A percentile compares a stretch with the other conserved stretches of the same genome.
Conservation (phyloP, 2,888 invertebrate genomes). For the Diogma glabrata region DNA sequence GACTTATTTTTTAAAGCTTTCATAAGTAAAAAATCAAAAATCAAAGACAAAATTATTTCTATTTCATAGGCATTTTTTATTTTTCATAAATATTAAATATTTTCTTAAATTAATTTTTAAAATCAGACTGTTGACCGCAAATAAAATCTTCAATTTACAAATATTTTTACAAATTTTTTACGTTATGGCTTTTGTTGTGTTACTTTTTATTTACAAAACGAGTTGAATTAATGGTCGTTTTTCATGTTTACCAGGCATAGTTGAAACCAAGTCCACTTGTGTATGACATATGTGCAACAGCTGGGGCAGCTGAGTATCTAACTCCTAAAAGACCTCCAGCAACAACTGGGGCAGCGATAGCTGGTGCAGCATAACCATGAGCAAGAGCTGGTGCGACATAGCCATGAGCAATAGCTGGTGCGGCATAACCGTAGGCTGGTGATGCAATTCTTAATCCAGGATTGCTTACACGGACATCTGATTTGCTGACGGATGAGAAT, state of each 20-base stretch:
- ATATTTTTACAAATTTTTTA: too few species aligned
- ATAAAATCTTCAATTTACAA: too few species aligned
- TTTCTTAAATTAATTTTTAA: too few species aligned
- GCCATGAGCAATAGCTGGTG: conserved; percentile 19
- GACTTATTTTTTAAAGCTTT: too few species aligned
- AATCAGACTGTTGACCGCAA: too few species aligned
- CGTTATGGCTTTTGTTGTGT: too few species aligned
- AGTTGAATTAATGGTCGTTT: too few species aligned
- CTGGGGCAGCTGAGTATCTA: conserved; percentile 48
- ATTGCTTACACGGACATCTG: conserved; percentile 59
- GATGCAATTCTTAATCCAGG: conserved; percentile 34
- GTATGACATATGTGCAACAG: conserved; percentile 50
- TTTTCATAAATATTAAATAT: too few species aligned
- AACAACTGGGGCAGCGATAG: conserved; percentile 20
- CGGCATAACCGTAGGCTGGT: conserved; percentile 17
- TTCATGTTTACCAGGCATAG: conserved; percentile 47
- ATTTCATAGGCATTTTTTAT: too few species aligned
- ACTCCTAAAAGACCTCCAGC: conserved; percentile 32
- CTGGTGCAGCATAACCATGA: conserved; percentile 21
- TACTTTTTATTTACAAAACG: too few species aligned
- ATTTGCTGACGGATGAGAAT: conserved; percentile 57
- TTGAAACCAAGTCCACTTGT: conserved; percentile 43
- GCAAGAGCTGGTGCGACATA: conserved; percentile 19
- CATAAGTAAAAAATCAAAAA: too few species aligned
- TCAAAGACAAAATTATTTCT: too few species aligned